phyloP scores from a whole-genome alignment of 2,113 vertebrate species.

The Ancistrus triradiatus region DNA sequence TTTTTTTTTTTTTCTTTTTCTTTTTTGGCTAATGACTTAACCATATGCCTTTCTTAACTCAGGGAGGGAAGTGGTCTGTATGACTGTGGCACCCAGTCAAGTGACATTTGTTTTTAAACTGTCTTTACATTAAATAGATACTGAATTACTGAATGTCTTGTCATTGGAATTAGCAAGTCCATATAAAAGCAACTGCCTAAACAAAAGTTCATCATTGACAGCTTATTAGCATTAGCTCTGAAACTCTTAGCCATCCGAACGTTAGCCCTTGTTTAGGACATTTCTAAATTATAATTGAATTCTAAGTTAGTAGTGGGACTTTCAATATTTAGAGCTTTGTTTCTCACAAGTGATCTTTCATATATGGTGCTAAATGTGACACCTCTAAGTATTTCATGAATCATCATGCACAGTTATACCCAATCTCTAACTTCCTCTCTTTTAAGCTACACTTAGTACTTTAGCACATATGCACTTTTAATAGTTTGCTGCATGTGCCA shows the following conservation, averaged over 20 bases:
- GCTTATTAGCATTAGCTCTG: slow-evolving; percentile 3
- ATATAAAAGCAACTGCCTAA: background rate
- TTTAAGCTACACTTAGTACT: background rate
- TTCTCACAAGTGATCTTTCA: background rate
- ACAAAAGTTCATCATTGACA: background rate
- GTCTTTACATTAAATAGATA: slow-evolving; percentile 15
- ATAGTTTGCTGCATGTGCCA: background rate
- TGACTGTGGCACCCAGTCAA: slow-evolving; percentile 10
- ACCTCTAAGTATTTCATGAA: slow-evolving; percentile 27
- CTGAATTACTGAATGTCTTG: slow-evolving; percentile 29
- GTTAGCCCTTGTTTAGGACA: background rate
- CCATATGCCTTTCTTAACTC: slow-evolving; percentile 66
- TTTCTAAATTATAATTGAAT: background rate
- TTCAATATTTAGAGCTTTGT: background rate
- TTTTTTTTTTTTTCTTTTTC: slow-evolving; percentile 65
- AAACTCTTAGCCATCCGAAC: slow-evolving; percentile 8
- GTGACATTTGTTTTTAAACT: slow-evolving; percentile 22
- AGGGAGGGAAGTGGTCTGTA: slow-evolving; percentile 33
- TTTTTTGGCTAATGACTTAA: slow-evolving; percentile 90
- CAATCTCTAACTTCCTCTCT: slow-evolving; percentile 30
- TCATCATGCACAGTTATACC: slow-evolving; percentile 22
- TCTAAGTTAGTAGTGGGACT: background rate
- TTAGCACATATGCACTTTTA: background rate
- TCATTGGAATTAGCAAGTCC: slow-evolving; percentile 13
- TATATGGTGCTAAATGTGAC: slow-evolving; percentile 17